A percentile compares a stretch with the other conserved stretches of the same genome.
Evolutionary conservation across 2,888 invertebrate species (phyloP).

Genomic region (Eretmocerus hayati): DNA sequence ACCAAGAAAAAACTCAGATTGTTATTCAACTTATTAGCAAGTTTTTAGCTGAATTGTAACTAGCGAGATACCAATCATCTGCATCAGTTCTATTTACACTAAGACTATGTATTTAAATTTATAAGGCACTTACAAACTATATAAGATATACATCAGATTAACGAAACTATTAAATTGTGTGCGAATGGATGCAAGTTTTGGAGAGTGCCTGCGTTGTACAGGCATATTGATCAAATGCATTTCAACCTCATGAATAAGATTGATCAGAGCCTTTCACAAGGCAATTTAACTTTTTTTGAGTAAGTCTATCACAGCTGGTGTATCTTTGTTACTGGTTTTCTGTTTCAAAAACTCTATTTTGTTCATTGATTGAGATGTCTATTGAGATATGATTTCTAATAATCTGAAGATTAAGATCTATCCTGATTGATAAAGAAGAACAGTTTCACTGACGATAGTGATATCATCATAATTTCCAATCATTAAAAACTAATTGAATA

Average conservation of each 20-base stretch:
- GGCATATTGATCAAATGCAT: conserved; percentile 14
- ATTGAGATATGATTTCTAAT: conserved; percentile 11
- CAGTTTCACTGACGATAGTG: no score
- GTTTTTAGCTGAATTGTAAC: not conserved
- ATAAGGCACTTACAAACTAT: conserved; percentile 19
- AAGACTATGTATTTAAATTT: conserved; percentile 11
- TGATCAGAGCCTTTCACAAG: conserved; percentile 18
- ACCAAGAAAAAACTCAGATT: no score
- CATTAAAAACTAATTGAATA: conserved; percentile 17
- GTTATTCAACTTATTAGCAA: no score
- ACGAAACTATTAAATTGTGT: conserved; percentile 1
- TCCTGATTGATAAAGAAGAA: conserved; percentile 11
- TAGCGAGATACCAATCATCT: conserved; percentile 6
- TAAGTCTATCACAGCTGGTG: conserved; percentile 21
- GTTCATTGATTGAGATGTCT: conserved; percentile 11
- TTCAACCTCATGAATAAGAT: conserved; percentile 10
- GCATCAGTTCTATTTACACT: conserved; percentile 18
- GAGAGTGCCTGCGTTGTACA: conserved; percentile 16
- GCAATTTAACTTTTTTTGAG: conserved; percentile 15
- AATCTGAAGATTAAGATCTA: conserved; percentile 10
- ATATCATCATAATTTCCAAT: no score
- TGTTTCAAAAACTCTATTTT: conserved; percentile 14
- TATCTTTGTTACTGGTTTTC: conserved; percentile 20
- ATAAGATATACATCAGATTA: conserved; percentile 8
- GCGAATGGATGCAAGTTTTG: conserved; percentile 3